These are phyloP conservation scores for Eupithecia centaureata DNA, from an alignment of 2,888 invertebrate genomes.

Conservation along the genomic window DNA sequence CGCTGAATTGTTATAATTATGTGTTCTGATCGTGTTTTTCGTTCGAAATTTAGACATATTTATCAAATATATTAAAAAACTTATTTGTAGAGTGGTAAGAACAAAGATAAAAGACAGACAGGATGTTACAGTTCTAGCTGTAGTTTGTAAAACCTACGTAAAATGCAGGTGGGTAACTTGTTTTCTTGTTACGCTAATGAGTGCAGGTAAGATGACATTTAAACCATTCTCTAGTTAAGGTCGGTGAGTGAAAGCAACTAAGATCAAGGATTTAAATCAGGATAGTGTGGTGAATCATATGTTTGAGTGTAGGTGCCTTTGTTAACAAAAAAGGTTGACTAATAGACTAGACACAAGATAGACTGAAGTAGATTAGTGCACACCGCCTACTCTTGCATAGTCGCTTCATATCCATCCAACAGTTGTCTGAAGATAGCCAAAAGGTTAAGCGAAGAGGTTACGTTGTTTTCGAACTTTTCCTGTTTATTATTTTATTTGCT, in stretches of 20 bases:
- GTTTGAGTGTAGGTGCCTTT: slow-evolving; percentile 28
- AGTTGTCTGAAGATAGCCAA: not conserved
- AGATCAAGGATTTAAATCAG: slow-evolving; percentile 60
- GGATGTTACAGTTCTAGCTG: too few species aligned
- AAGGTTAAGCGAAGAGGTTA: not conserved
- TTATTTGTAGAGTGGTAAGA: too few species aligned
- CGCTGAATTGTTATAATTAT: too few species aligned
- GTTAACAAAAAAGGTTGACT: not conserved
- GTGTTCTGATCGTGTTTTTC: too few species aligned
- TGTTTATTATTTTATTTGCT: not conserved
- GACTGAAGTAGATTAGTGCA: not conserved
- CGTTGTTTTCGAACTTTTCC: not conserved
- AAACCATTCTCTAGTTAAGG: slow-evolving; percentile 60
- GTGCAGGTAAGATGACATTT: slow-evolving; percentile 57
- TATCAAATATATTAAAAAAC: too few species aligned
- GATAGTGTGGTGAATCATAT: slow-evolving; percentile 31
- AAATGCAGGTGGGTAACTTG: too few species aligned
- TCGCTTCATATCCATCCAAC: not conserved
- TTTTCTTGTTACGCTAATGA: slow-evolving; percentile 48
- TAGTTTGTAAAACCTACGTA: too few species aligned
- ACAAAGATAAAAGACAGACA: too few species aligned
- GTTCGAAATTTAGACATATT: too few species aligned
- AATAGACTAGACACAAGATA: slow-evolving; percentile 2
- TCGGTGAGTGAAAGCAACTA: slow-evolving; percentile 54
- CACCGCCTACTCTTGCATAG: not conserved